These are phyloP conservation scores for Camponotus floridanus DNA, from an alignment of 1,140 invertebrate species.

Conservation along the genomic window DNA sequence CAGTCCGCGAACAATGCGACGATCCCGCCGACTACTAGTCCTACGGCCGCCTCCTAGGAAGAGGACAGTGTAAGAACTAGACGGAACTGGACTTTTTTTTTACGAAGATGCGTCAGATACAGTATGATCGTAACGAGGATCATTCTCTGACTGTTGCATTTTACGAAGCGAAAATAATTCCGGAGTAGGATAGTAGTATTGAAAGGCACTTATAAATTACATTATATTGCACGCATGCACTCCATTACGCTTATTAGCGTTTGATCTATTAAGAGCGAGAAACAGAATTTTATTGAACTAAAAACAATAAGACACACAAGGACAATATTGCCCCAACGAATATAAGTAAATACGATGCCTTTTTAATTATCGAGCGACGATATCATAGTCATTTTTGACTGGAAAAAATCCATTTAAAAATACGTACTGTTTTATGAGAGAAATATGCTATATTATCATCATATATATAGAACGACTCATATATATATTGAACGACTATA, in stretches of 20 bases:
- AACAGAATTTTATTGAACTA: neutral
- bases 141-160: constrained; percentile 72
- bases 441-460: constrained; percentile 3
- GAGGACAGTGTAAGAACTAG: constrained; percentile 47
- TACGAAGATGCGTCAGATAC: constrained; percentile 74
- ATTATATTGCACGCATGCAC: neutral
- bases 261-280: neutral
- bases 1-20: constrained; percentile 65
- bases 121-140: constrained; percentile 72
- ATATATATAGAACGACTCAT: neutral
- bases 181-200: constrained; percentile 22
- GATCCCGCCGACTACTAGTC: constrained; percentile 71
- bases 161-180: constrained; percentile 55
- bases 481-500: neutral
- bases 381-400: neutral
- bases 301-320: neutral
- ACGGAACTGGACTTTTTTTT: constrained; percentile 70
- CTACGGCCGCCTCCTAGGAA: constrained; percentile 77
- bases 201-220: constrained; percentile 21
- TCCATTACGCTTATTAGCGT: neutral
- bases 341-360: constrained; percentile 22
- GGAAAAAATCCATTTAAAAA: neutral
- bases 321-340: constrained; percentile 45
- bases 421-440: neutral
- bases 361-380: constrained; percentile 2